Evolutionary conservation across 2,113 vertebrate species (phyloP), one percentile per base, ranked within the genome.

Genomic region (Amphiprion ocellaris): DNA sequence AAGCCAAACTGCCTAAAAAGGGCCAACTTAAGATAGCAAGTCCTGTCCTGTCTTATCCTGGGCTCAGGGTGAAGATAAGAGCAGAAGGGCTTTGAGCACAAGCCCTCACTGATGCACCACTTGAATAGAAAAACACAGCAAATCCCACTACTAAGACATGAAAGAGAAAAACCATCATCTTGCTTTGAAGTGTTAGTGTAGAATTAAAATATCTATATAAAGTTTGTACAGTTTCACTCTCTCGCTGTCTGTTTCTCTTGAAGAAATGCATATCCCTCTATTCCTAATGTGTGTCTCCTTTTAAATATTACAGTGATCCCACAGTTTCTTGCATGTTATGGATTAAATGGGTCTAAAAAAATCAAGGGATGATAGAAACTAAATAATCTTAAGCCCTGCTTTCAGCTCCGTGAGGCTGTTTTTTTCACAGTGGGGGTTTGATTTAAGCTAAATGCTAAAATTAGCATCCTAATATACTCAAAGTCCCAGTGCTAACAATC

Each of bases 1-100:
- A 53, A 92, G 84, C 79, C 77, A 87, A 86, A 79, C 46, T 75
- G 78, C 81, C 84, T 72, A 86, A 88, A 86, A 49, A 78, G 77
- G 76, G 69, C 68, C 74, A 80, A 66, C 69, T 76, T 74, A 79
- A 78, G 44, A 73, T 30, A 67, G 67, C 70, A 77, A 79, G 86
- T 69, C 75, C 77, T 82, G 78, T 82, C 83, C 65, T 77, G 56
- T 81, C 53, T 86, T 69, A 89, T 87, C 81, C 79, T 21, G 28
- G 37, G 82, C 72, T 81, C 79, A 69, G 69, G 50, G 76, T 74
- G 70, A 26, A 83, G 87, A 84, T 86, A 74, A 80, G 74, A 87
- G 77, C 73, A 50, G 23, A 75, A 55, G 61, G 67, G 64, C 63
- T 72, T 71, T 82, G 63, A 79, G 71, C 46, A 73, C 46, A 84